phyloP scores from a whole-genome alignment of 2,113 vertebrate species.

The Arvicanthis niloticus region DNA sequence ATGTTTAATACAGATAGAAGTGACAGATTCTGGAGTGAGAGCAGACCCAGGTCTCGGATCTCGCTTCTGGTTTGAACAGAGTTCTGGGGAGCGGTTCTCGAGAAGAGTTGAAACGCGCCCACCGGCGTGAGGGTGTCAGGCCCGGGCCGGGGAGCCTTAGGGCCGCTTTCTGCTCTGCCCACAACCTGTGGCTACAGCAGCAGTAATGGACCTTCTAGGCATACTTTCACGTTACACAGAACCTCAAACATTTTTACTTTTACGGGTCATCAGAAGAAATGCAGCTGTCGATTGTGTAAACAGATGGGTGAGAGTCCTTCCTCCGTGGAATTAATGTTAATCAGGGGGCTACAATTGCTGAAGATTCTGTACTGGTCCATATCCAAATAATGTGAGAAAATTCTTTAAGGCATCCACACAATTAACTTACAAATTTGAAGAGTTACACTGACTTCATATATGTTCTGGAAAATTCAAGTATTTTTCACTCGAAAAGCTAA shows the following conservation, averaged over 20 bases:
- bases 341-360: conserved; percentile 13
- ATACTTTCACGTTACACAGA: background rate
- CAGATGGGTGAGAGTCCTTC: background rate
- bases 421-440: background rate
- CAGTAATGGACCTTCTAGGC: background rate
- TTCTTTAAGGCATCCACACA: background rate
- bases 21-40: background rate
- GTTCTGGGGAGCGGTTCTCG: background rate
- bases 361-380: conserved; percentile 1
- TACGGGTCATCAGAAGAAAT: conserved; percentile 27
- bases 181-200: conserved; percentile 44
- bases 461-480: conserved; percentile 34
- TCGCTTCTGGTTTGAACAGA: background rate
- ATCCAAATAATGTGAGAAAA: conserved; percentile 33
- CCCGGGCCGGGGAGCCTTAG: background rate
- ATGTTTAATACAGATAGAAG: conserved; percentile 64
- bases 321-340: conserved; percentile 48
- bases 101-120: conserved; percentile 20
- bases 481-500: conserved; percentile 46
- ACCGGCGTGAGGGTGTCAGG: background rate
- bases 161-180: background rate
- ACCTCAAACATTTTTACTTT: conserved; percentile 48
- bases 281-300: conserved; percentile 68
- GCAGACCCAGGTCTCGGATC: background rate
- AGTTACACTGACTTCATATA: background rate